Base-by-base conservation (phyloP, 1,140 invertebrate species). In the Atta texana region DNA sequence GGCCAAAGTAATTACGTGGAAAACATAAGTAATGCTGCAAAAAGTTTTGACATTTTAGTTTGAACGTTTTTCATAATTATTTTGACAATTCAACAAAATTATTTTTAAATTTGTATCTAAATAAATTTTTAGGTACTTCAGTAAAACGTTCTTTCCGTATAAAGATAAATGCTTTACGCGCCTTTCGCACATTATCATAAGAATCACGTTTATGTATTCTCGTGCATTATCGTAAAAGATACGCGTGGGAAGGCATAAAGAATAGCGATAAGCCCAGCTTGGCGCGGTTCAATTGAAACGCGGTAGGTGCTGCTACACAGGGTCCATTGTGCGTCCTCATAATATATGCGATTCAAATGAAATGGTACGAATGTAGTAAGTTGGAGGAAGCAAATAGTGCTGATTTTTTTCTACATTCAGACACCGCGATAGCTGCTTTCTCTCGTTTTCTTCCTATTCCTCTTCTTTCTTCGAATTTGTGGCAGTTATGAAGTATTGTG, bases 181-280 rank as follows among this genome's bases (percentile, higher is more conserved):
- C 63, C 44, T 16, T 51, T 31, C 21, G 57, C 6, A 18, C 18
- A 78, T 78, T 78, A 78, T 78, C 76, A 66, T 78, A 66, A 78
- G 76, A 78, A 78, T 85, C 85, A 57, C 44, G 28, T n/a, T 68
- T 87, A 64, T 72, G 55, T 69, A 51, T 55, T 68, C 31, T 44
- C 18, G 49, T 6, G 39, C 34, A 53, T 77, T 90, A 90, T 90
- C 86, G 88, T 51, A 53, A 59, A 66, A 69, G 88, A 90, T 89
- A 87, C 75, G 89, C 89, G 89, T 90, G 85, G 89, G 89, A 90
- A 90, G 89, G 69, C 16, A 18, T 64, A 90, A 90, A 90, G 86
- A 76, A 88, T 80, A 49, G 18, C 72, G 88, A 90, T 90, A 90
- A 90, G 69, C 34, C 4, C 1, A 31, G 51, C 55, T 80, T 81